These are phyloP conservation scores for Tiaroga cobitis DNA, from an alignment of 2,797 vertebrate genomes.

Conservation along the genomic window DNA sequence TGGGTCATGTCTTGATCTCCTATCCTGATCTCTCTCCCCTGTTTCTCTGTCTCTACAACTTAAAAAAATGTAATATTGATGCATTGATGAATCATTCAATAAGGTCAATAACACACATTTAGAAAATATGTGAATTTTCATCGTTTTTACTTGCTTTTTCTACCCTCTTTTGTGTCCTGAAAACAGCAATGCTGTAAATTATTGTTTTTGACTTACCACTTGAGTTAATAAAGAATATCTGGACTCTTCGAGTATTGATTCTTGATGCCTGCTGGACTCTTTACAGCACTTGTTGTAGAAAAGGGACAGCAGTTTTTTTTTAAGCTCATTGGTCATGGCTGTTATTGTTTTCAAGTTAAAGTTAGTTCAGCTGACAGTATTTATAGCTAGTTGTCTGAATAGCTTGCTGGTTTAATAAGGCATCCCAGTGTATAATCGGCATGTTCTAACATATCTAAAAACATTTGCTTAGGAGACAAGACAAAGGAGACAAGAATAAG, in stretches of 20 bases:
- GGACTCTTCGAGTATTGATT: not conserved
- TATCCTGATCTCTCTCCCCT: not conserved
- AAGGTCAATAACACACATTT: not conserved
- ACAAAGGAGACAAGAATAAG: not conserved
- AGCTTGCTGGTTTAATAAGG: not conserved
- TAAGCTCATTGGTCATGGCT: not conserved
- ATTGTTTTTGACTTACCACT: not conserved
- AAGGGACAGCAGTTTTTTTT: not conserved
- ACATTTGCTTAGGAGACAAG: not conserved
- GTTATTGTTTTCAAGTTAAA: conserved; percentile 1
- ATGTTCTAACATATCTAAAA: not conserved
- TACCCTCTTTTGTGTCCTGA: not conserved
- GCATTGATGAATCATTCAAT: not conserved
- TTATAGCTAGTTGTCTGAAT: not conserved
- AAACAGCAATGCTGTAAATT: not conserved
- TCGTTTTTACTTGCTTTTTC: not conserved
- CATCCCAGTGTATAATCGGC: not conserved
- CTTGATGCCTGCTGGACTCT: not conserved
- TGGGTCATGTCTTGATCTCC: not conserved
- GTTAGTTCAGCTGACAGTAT: not conserved
- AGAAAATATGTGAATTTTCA: not conserved
- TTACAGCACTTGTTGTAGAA: not conserved
- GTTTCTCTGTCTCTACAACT: not conserved
- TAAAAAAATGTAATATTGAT: not conserved
- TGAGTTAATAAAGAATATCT: not conserved